A percentile compares a stretch with the other conserved stretches of the same genome.
These are phyloP conservation scores for Meghimatium bilineatum DNA, from an alignment of 2,888 invertebrate genomes.

Conservation along the genomic window DNA sequence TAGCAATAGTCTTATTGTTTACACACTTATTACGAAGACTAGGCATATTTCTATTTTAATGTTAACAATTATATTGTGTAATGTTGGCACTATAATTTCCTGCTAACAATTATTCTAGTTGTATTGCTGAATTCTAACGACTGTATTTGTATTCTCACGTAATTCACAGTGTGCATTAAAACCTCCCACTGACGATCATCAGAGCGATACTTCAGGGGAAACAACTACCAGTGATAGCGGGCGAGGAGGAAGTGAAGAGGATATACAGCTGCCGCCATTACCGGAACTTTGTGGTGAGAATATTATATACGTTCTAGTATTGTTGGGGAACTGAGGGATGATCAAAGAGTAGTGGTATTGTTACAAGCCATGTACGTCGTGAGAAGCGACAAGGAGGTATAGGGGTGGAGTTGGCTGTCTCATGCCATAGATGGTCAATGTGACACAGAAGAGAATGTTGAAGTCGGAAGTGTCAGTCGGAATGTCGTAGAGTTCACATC, in stretches of 20 bases:
- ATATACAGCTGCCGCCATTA: conserved; percentile 59
- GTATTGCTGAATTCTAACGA: conserved; percentile 14
- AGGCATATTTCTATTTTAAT: too few relatives aligned
- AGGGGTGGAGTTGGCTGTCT: too few relatives aligned
- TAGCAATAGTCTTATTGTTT: too few relatives aligned
- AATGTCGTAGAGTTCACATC: too few relatives aligned
- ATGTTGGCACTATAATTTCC: background rate
- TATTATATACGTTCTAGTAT: background rate
- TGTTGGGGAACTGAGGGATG: background rate
- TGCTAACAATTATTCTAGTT: background rate
- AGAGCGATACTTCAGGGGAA: conserved; percentile 72
- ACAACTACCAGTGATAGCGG: conserved; percentile 72
- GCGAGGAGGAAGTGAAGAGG: conserved; percentile 73
- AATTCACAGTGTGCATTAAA: conserved; percentile 49
- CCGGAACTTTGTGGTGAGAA: conserved; percentile 53
- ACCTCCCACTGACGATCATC: conserved; percentile 63
- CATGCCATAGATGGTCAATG: too few relatives aligned
- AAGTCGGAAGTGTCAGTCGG: too few relatives aligned
- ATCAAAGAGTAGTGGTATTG: too few relatives aligned
- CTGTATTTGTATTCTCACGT: background rate
- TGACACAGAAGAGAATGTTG: too few relatives aligned
- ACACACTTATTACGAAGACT: too few relatives aligned
- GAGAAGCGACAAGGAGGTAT: too few relatives aligned
- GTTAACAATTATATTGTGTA: too few relatives aligned
- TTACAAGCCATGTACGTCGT: too few relatives aligned